A percentile compares a stretch with the other conserved stretches of the same genome.
phyloP scores from a whole-genome alignment of 35 echinoderm and acorn worm genomes.

The Acanthaster planci region DNA sequence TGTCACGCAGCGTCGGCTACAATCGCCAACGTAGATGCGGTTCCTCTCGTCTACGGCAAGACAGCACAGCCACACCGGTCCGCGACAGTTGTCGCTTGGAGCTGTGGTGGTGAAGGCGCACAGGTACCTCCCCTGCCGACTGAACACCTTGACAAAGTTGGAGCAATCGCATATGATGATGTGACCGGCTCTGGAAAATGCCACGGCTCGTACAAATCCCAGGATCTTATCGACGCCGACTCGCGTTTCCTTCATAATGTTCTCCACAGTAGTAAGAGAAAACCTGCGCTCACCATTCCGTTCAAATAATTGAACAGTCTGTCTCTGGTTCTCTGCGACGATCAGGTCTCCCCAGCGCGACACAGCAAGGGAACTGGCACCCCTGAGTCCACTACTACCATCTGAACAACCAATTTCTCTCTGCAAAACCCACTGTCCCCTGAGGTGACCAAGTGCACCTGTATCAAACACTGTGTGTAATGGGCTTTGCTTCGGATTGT shows the following conservation, averaged over 20 bases:
- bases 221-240: slow-evolving; percentile 2
- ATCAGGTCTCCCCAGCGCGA: background rate
- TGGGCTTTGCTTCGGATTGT: background rate
- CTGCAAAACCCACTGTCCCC: background rate
- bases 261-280: background rate
- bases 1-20: slow-evolving; percentile 26
- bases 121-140: slow-evolving; percentile 16
- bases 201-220: slow-evolving; percentile 3
- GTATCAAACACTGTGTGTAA: too few relatives aligned
- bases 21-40: slow-evolving; percentile 18
- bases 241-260: background rate
- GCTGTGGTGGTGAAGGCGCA: slow-evolving; percentile 24
- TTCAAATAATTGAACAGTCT: background rate
- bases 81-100: background rate
- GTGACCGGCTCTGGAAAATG: slow-evolving; percentile 17
- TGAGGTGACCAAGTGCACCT: too few relatives aligned
- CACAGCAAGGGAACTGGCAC: background rate
- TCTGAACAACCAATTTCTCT: background rate
- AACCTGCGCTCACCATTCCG: background rate
- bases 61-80: slow-evolving; percentile 5
- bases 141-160: slow-evolving; percentile 29
- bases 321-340: slow-evolving; percentile 2
- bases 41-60: slow-evolving; percentile 2
- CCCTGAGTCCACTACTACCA: background rate
- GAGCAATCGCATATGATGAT: slow-evolving; percentile 39